Percentiles rank a stretch among this genome's conserved stretches.
Evolutionary conservation across 1,140 invertebrate species (phyloP).

Genomic region (Drosophila murphyi): DNA sequence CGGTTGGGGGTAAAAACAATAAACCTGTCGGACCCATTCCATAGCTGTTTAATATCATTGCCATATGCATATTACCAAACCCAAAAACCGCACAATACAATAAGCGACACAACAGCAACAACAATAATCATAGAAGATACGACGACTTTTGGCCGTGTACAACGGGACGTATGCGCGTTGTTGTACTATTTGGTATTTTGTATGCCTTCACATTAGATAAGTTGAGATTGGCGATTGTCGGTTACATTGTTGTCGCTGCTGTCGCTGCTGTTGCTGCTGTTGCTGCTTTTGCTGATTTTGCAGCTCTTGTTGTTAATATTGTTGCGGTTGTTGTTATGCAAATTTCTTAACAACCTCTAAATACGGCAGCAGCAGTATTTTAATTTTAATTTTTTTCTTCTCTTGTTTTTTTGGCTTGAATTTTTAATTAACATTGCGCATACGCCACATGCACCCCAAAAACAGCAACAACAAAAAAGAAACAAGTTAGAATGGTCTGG

Average conservation of each 20-base stretch:
- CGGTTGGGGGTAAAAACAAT: background rate
- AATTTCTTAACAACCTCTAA: slow-evolving; percentile 67
- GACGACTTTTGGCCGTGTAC: slow-evolving; percentile 22
- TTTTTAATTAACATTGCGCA: slow-evolving; percentile 71
- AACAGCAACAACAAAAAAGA: background rate
- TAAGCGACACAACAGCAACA: slow-evolving; percentile 8
- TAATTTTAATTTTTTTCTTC: slow-evolving; percentile 25
- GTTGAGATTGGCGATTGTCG: slow-evolving; percentile 59
- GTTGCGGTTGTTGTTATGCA: slow-evolving; percentile 65
- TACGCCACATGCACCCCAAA: slow-evolving; percentile 48
- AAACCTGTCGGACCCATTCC: slow-evolving; percentile 25
- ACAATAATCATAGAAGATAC: slow-evolving; percentile 19
- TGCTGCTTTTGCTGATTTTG: too few species aligned
- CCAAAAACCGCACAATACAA: slow-evolving; percentile 41
- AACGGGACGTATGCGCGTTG: slow-evolving; percentile 54
- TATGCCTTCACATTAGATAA: slow-evolving; percentile 51
- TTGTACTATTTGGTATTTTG: slow-evolving; percentile 29
- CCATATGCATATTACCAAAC: slow-evolving; percentile 45
- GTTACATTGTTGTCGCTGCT: slow-evolving; percentile 54
- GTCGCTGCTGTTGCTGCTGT: slow-evolving; percentile 35
- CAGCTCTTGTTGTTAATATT: slow-evolving; percentile 1
- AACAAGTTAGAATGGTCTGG: too few species aligned
- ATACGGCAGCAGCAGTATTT: slow-evolving; percentile 26
- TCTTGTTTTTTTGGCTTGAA: slow-evolving; percentile 42
- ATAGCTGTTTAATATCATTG: slow-evolving; percentile 42